Conservation (phyloP, 1,140 invertebrate genomes). For the Maconellicoccus hirsutus region DNA sequence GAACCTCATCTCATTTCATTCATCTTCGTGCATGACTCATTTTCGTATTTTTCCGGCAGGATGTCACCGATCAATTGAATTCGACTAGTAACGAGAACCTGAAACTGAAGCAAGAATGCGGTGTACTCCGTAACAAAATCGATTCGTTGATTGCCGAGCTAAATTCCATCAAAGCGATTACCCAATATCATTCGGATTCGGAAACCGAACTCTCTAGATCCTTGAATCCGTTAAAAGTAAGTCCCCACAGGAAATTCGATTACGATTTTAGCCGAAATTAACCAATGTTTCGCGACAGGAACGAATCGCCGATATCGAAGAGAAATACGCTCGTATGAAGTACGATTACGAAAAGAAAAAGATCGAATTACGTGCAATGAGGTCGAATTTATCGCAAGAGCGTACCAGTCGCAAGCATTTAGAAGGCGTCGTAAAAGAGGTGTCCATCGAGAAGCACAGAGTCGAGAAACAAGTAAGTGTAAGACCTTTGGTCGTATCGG, state of each 20-base stretch:
- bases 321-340: neutral
- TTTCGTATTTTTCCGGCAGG: neutral
- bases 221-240: slow-evolving; percentile 1
- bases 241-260: too few species aligned
- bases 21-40: neutral
- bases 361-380: neutral
- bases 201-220: neutral
- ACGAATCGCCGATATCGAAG: neutral
- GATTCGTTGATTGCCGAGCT: neutral
- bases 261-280: too few species aligned
- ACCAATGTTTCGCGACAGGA: neutral
- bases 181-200: slow-evolving; percentile 3
- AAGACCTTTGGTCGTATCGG: too few species aligned
- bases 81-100: neutral
- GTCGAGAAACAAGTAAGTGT: neutral
- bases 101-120: neutral
- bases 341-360: slow-evolving; percentile 6
- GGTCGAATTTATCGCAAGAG: neutral
- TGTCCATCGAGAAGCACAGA: neutral
- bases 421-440: neutral
- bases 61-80: neutral
- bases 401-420: neutral
- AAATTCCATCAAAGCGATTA: slow-evolving; percentile 7
- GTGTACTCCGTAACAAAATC: neutral
- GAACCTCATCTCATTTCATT: neutral